phyloP scores from a whole-genome alignment of 2,113 vertebrate species.

The Lamprotornis superbus region DNA sequence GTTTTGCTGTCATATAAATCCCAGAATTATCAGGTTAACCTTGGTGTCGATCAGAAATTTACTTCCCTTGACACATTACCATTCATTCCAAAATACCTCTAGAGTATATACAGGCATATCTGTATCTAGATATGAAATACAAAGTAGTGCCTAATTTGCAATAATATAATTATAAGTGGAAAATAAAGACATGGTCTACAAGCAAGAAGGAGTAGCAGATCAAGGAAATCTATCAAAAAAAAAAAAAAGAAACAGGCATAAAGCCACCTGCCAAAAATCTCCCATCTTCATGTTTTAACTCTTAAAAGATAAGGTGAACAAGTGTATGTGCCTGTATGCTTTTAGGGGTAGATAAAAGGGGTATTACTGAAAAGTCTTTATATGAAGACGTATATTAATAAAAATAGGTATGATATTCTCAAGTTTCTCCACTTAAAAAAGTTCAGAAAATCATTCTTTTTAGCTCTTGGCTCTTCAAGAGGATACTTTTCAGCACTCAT shows the following conservation, averaged over 20 bases:
- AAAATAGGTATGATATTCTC: neutral
- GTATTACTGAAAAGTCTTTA: neutral
- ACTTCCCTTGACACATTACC: neutral
- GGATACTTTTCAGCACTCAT: neutral
- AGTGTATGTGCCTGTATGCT: neutral
- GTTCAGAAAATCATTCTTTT: neutral
- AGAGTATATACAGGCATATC: neutral
- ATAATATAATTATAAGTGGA: neutral
- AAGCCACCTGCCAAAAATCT: neutral
- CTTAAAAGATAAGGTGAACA: neutral
- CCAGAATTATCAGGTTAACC: neutral
- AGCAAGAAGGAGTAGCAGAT: neutral
- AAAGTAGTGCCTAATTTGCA: neutral
- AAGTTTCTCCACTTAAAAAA: neutral
- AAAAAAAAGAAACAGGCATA: neutral
- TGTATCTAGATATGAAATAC: neutral
- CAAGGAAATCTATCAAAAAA: neutral
- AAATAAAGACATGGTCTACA: neutral
- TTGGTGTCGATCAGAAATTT: neutral
- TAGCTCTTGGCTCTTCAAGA: neutral
- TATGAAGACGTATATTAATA: neutral
- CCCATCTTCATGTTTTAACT: neutral
- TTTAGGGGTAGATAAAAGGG: neutral
- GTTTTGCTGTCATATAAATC: neutral
- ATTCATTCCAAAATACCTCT: neutral